Base-by-base conservation (phyloP, 2,888 invertebrate genomes). In the Spialia ferax region DNA sequence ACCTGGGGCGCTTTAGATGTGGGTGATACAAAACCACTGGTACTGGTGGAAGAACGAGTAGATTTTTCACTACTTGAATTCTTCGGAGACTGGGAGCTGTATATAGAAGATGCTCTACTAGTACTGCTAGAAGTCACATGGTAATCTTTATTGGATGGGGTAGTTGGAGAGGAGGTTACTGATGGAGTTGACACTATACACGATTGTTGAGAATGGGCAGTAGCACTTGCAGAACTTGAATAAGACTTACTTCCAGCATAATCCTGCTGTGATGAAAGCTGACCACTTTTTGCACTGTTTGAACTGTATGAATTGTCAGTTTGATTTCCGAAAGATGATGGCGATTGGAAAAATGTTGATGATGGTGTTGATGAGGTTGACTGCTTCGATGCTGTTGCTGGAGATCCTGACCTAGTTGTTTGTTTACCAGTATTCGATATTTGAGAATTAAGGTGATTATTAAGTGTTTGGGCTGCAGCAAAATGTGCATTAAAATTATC, bases 401-500 rank as follows among this genome's bases (percentile, higher is more conserved):
- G 93, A 56, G 94, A 93, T 42, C 95, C 94, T 74, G 95, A 91
- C 82, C 94, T 94, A 76, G 94, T 89, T 66, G 88, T 84, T 84
- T 95, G 95, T 83, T 95, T 94, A 77, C 89, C 93, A 75, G 92
- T 88, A 76, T 94, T 93, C 72, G 94, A 93, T 79, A 96, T 87
- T 84, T 95, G 95, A 69, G 96, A 94, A 85, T 95, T 96, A 70
- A 96, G 88, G 78, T 96, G 96, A 82, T 95, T 96, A 80, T 93
- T 94, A 71, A 93, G 77, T 75, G 95, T 94, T 86, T 96, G 96
- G 71, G 95, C 95, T 70, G 95, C 95, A 71, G 95, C 94, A 88
- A 96, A 96, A 82, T 96, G 96, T 71, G 96, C 94, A 86, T 96
- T 96, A 85, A 96, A 96, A 79, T 95, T 96, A 80, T 96, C 96